phyloP scores from a whole-genome alignment of 2,797 vertebrate genomes.

The Sebastes aleutianus region DNA sequence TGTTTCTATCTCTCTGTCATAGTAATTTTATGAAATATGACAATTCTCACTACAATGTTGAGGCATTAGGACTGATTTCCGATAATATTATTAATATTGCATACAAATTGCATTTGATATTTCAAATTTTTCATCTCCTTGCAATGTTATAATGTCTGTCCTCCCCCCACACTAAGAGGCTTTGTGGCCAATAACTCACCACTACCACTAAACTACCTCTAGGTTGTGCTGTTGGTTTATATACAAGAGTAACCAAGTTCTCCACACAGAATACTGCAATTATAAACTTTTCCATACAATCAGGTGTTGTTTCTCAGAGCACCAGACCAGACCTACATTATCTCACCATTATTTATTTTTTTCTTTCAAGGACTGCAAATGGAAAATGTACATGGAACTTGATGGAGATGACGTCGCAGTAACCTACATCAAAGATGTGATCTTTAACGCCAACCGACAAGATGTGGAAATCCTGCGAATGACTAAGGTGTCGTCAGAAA shows the following conservation, averaged over 20 bases:
- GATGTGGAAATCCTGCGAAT: conserved; percentile 91
- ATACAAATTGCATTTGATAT: background rate
- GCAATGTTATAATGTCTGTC: background rate
- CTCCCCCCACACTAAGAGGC: background rate
- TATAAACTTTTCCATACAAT: conserved; percentile 44
- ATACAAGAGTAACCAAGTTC: conserved; percentile 38
- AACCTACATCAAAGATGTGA: conserved; percentile 97
- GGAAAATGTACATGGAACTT: conserved; percentile 99
- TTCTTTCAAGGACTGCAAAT: conserved; percentile 94
- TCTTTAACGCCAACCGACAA: conserved; percentile 90
- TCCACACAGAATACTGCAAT: conserved; percentile 21
- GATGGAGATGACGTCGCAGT: conserved; percentile 97
- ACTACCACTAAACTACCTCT: conserved; percentile 71
- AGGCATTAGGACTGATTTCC: background rate
- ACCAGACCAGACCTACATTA: conserved; percentile 18
- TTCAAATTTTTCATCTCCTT: background rate
- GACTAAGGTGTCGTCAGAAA: conserved; percentile 86
- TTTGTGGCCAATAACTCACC: conserved; percentile 17
- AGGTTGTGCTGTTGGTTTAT: conserved; percentile 85
- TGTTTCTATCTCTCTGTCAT: background rate
- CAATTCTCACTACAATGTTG: background rate
- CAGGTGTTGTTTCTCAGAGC: conserved; percentile 18
- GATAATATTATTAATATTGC: background rate
- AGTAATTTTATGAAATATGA: background rate
- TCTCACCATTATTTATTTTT: conserved; percentile 13